Evolutionary conservation across 1,140 invertebrate genomes (phyloP).

Genomic region (Heterodera carotae): DNA sequence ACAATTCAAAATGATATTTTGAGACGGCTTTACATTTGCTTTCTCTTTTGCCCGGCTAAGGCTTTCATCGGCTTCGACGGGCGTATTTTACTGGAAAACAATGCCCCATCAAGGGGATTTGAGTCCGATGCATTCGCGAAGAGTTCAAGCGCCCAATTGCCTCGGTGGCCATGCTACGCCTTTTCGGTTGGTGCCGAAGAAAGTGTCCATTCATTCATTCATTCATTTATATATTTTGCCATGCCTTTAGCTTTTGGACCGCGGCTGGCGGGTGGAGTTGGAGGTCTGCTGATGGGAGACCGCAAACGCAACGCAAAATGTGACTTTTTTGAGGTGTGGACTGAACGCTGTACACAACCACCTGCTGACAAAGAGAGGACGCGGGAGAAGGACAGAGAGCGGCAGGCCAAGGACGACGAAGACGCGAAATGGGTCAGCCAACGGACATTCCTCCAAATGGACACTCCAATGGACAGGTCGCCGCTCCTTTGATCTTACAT

Average conservation of each 20-base stretch:
- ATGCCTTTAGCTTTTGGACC: constrained; percentile 51
- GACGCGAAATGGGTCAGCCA: constrained; percentile 28
- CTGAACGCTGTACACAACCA: neutral
- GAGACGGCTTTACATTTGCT: constrained; percentile 8
- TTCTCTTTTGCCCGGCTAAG: no score
- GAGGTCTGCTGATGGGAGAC: constrained; percentile 47
- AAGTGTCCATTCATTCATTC: neutral
- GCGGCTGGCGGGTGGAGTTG: constrained; percentile 58
- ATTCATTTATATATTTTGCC: no score
- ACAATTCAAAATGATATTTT: neutral
- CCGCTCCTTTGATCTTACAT: no score
- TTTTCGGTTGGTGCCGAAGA: constrained; percentile 18
- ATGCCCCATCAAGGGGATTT: constrained; percentile 32
- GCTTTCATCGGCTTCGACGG: constrained; percentile 62
- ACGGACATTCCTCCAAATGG: constrained; percentile 54
- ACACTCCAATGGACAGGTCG: constrained; percentile 52
- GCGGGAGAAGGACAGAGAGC: neutral
- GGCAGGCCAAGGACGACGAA: neutral
- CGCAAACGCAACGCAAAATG: neutral
- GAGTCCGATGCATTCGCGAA: constrained; percentile 33
- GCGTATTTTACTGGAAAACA: constrained; percentile 54
- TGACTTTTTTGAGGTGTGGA: constrained; percentile 16
- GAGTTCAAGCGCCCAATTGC: constrained; percentile 40
- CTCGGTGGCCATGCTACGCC: constrained; percentile 42
- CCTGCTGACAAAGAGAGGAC: neutral